Conservation (phyloP, 2,113 vertebrate genomes). For the Abramis brama region DNA sequence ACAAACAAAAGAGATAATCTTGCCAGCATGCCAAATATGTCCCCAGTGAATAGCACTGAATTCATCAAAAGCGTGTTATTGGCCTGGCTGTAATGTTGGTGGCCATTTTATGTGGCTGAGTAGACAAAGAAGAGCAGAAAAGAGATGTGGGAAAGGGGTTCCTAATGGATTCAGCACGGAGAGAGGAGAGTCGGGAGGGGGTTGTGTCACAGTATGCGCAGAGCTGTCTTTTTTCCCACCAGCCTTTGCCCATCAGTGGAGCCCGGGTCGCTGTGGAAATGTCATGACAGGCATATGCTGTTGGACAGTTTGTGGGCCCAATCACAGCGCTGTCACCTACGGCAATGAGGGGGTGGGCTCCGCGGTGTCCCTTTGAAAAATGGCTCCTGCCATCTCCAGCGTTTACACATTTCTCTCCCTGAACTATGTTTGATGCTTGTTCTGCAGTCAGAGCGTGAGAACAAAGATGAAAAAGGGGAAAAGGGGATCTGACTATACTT, state of each 20-base stretch:
- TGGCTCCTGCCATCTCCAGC: constrained; percentile 39
- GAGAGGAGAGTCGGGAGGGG: constrained; percentile 25
- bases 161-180: constrained; percentile 53
- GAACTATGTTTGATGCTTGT: not conserved
- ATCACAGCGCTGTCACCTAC: constrained; percentile 54
- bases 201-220: constrained; percentile 51
- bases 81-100: constrained; percentile 50
- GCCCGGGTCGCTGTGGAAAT: constrained; percentile 74
- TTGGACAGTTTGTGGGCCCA: constrained; percentile 51
- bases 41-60: constrained; percentile 53
- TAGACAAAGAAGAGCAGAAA: constrained; percentile 48
- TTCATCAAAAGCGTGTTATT: constrained; percentile 59
- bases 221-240: constrained; percentile 48
- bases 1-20: constrained; percentile 54
- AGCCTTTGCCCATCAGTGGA: constrained; percentile 67
- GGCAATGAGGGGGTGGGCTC: constrained; percentile 44
- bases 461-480: not conserved
- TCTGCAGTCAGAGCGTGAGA: constrained; percentile 25
- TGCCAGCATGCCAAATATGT: constrained; percentile 41
- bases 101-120: constrained; percentile 57
- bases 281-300: constrained; percentile 60
- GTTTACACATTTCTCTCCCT: constrained; percentile 46
- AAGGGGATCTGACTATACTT: not conserved
- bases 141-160: constrained; percentile 40
- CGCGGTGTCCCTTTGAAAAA: constrained; percentile 43